Evolutionary conservation across 2,797 vertebrate genomes (phyloP), one percentile per base, ranked within the genome.

Genomic region (Cheirogaleus major): DNA sequence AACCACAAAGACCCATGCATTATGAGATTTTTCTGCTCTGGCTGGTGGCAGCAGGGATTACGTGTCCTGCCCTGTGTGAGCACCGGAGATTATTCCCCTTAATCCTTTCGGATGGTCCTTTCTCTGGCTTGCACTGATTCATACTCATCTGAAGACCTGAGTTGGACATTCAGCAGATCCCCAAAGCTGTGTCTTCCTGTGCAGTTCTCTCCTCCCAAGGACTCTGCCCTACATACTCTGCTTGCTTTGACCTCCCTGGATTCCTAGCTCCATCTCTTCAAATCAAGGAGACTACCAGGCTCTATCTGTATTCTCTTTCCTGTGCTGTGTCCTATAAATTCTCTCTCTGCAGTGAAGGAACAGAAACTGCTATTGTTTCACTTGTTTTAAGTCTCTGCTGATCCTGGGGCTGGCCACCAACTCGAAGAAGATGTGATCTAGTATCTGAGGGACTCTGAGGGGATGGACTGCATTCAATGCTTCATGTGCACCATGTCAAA

Each of bases 101-200:
- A 4, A 0, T 12, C 27, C 9, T 57, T 38, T 22, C 32, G 12
- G 18, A 17, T 8, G 35, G 6, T 32, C 13, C 78, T 84, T 69
- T 67, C 59, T 13, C n/a, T 69, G 13, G 2, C 10, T 0, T 27
- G 0, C 25, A 22, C 4, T 35, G 23, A 57, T 48, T 27, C 4
- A 25, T 5, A 48, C 9, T 76, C 14, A 52, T 14, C n/a, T 81
- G 30, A 69, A 76, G 50, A 25, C 18, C 7, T 17, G 25, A 48
- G 13, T 5, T 23, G 18, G 32, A 30, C 59, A 23, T 41, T 52
- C 2, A 5, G 35, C 25, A 10, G 0, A 22, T 45, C 20, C 27
- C 30, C 13, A 2, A 41, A 63, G 67, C 15, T 20, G 27, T 35
- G 4, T 57, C 6, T 70, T 55, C 81, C 6, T 30, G 8, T 30